A percentile compares a stretch with the other conserved stretches of the same genome.
Evolutionary conservation across 2,888 invertebrate genomes (phyloP).

Genomic region (Lithophane semibrunnea): DNA sequence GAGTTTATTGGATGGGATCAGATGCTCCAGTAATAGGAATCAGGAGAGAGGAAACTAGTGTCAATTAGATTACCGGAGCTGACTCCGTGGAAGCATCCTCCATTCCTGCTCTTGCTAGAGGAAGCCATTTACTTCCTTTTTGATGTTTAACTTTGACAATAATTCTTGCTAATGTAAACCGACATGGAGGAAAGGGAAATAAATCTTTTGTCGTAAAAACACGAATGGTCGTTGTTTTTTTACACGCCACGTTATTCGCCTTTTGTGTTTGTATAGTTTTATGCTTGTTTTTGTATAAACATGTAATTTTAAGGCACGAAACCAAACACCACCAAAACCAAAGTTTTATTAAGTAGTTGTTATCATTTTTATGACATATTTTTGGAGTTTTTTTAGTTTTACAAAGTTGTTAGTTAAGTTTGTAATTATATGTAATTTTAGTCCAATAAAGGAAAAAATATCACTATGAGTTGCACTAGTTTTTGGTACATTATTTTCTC

Average conservation of each 20-base stretch:
- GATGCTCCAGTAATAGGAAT: constrained; percentile 52
- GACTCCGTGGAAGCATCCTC: constrained; percentile 29
- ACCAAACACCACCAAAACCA: no score
- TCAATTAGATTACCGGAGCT: constrained; percentile 62
- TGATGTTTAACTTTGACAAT: constrained; percentile 61
- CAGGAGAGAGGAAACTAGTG: constrained; percentile 41
- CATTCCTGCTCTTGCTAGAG: constrained; percentile 2
- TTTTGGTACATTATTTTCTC: no score
- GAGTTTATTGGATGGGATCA: constrained; percentile 58
- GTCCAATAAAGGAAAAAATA: background rate
- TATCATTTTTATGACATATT: background rate
- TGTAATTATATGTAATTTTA: background rate
- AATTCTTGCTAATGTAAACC: constrained; percentile 59
- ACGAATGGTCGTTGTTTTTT: constrained; percentile 44
- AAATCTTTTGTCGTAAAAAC: constrained; percentile 62
- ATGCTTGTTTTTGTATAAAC: constrained; percentile 34
- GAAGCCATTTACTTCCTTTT: constrained; percentile 48
- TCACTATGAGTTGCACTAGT: no score
- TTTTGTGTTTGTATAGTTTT: constrained; percentile 31
- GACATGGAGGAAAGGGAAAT: constrained; percentile 47
- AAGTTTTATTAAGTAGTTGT: background rate
- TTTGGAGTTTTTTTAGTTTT: background rate
- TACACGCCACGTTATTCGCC: constrained; percentile 30
- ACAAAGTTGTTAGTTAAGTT: background rate
- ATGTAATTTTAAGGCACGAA: constrained; percentile 25